phyloP scores from a whole-genome alignment of 1,140 invertebrate species.

The Solenopsis invicta region DNA sequence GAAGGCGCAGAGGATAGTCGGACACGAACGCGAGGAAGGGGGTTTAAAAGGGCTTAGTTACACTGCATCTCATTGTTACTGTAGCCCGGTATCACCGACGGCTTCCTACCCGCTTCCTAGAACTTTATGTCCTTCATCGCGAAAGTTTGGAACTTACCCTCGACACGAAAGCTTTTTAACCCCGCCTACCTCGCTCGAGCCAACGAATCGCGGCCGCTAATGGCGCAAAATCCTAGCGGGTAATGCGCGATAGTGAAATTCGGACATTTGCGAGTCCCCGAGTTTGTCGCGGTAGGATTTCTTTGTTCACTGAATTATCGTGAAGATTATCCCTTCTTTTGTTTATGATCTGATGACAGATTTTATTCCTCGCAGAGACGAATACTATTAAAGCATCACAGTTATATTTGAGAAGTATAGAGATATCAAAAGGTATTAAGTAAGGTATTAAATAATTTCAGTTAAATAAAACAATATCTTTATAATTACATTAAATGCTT shows the following conservation, averaged over 20 bases:
- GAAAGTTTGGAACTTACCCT: conserved; percentile 69
- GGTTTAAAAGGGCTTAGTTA: conserved; percentile 69
- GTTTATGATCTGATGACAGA: background rate
- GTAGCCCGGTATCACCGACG: conserved; percentile 49
- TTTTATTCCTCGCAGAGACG: background rate
- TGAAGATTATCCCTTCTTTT: background rate
- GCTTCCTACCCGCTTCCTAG: conserved; percentile 49
- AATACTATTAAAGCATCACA: background rate
- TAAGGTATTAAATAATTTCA: background rate
- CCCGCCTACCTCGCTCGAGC: conserved; percentile 43
- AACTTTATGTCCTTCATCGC: conserved; percentile 65
- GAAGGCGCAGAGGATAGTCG: conserved; percentile 22
- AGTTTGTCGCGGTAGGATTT: conserved; percentile 12
- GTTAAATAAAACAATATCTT: conserved; percentile 3
- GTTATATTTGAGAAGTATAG: background rate
- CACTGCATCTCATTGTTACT: conserved; percentile 74
- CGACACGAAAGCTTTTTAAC: conserved; percentile 68
- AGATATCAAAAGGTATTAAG: background rate
- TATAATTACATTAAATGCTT: background rate
- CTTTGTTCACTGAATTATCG: background rate
- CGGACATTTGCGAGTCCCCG: background rate
- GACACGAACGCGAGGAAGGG: conserved; percentile 18
- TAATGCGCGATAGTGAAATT: conserved; percentile 50
- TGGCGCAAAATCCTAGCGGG: conserved; percentile 42
- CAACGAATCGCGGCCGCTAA: conserved; percentile 51